A percentile compares a stretch with the other conserved stretches of the same genome.
phyloP scores from a whole-genome alignment of 2,888 invertebrate species.

The Selenia dentaria region DNA sequence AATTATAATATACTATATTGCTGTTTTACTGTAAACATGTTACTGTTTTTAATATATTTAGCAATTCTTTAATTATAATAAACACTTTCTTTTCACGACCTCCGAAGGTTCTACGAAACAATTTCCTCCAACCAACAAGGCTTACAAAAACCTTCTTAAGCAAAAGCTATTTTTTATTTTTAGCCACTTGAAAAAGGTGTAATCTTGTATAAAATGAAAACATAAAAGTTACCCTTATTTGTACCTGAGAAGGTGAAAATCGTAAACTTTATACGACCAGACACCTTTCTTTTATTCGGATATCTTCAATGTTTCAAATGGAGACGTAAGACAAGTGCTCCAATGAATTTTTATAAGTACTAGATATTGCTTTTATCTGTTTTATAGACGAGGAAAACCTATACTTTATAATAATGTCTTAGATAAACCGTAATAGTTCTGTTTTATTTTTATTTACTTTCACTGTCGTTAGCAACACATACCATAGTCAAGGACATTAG shows the following conservation, averaged over 20 bases:
- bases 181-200: slow-evolving; percentile 30
- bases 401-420: too few relatives aligned
- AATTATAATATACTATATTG: too few relatives aligned
- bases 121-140: slow-evolving; percentile 18
- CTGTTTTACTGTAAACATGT: too few relatives aligned
- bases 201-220: slow-evolving; percentile 38
- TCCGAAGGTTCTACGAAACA: slow-evolving; percentile 8
- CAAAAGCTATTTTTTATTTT: slow-evolving; percentile 18
- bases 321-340: slow-evolving; percentile 23
- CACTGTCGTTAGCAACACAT: too few relatives aligned
- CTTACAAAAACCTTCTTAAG: slow-evolving; percentile 11
- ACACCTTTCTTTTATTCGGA: slow-evolving; percentile 39
- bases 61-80: too few relatives aligned
- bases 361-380: slow-evolving; percentile 24
- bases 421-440: too few relatives aligned
- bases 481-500: too few relatives aligned
- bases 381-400: too few relatives aligned
- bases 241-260: slow-evolving; percentile 37
- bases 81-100: too few relatives aligned
- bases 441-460: too few relatives aligned
- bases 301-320: slow-evolving; percentile 31
- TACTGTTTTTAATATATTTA: too few relatives aligned
- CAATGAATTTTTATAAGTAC: slow-evolving; percentile 29
- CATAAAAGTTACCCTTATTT: slow-evolving; percentile 44
- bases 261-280: slow-evolving; percentile 43